Evolutionary conservation across 2,888 invertebrate species (phyloP), one percentile per base, ranked within the genome.

Genomic region (Latheticus oryzae): DNA sequence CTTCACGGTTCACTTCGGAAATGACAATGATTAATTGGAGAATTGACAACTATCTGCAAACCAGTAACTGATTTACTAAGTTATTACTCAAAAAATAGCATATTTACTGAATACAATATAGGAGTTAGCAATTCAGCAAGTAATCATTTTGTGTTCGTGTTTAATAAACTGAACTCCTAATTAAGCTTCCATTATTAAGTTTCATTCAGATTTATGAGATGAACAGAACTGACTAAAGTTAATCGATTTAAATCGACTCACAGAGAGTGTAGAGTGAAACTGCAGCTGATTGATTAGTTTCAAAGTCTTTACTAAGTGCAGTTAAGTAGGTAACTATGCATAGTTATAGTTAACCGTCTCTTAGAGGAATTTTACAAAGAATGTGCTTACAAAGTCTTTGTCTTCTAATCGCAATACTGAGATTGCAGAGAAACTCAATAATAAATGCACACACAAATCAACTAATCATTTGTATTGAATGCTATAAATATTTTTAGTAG

Each of bases 21-120:
- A 24, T 50, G 50, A 50, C 50, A 50, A 38, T 38, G 50, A 50
- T 50, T 50, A 28, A 50, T 50, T 50, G 37, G 24, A 8, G 24
- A 47, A 47, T 33, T 47, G 47, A 47, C 47, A 47, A 47, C 47
- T 47, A 33, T 47, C 47, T 47, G 23, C 35, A 19, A 40, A 7
- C 11, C 11, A 47, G 33, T 48, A 48, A 48, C 35, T 48, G 48
- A 48, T 48, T 48, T 21, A 24, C n/a, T n/a, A n/a, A n/a, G n/a
- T n/a, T n/a, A n/a, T n/a, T n/a, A n/a, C n/a, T n/a, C n/a, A n/a
- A n/a, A n/a, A n/a, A n/a, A n/a, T n/a, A n/a, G n/a, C n/a, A n/a
- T n/a, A n/a, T n/a, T n/a, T n/a, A n/a, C n/a, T n/a, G n/a, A n/a
- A n/a, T n/a, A n/a, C n/a, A n/a, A n/a, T n/a, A n/a, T n/a, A n/a